A percentile compares a stretch with the other conserved stretches of the same genome.
Evolutionary conservation across 2,888 invertebrate species (phyloP).

Genomic region (Helleia helle): DNA sequence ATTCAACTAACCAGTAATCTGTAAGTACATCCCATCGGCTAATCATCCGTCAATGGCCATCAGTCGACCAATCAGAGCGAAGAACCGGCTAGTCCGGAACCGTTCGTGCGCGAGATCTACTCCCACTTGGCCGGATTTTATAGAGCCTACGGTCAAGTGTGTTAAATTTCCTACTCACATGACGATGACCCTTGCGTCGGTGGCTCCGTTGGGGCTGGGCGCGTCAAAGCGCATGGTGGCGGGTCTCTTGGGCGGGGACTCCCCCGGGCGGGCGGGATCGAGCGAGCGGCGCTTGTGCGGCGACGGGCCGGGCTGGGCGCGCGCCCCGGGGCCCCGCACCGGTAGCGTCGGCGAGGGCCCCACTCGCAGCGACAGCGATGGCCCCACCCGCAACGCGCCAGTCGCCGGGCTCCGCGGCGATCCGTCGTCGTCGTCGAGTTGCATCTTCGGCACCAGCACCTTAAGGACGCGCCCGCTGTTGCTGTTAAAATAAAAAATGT

Average conservation of each 20-base stretch:
- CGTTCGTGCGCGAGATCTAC: no score
- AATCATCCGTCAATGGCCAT: no score
- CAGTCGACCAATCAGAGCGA: no score
- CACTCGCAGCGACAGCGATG: neutral
- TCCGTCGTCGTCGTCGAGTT: constrained; percentile 34
- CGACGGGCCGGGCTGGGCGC: no score
- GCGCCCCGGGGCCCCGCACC: neutral
- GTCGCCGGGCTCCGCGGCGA: no score
- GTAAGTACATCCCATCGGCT: no score
- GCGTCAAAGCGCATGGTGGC: constrained; percentile 40
- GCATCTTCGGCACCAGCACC: constrained; percentile 54
- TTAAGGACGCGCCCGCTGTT: constrained; percentile 44
- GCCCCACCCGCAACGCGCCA: constrained; percentile 12
- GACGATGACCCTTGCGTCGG: constrained; percentile 45
- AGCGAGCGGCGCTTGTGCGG: neutral
- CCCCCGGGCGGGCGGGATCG: constrained; percentile 13
- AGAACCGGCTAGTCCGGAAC: no score
- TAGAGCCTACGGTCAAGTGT: no score
- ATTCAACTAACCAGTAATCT: no score
- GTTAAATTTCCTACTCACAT: no score
- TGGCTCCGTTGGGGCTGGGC: constrained; percentile 59
- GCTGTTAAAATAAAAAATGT: constrained; percentile 21
- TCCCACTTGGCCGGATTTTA: no score
- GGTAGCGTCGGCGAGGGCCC: constrained; percentile 3
- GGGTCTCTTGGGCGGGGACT: constrained; percentile 25